Conservation (phyloP, 2,113 vertebrate species). For the Nibea albiflora region DNA sequence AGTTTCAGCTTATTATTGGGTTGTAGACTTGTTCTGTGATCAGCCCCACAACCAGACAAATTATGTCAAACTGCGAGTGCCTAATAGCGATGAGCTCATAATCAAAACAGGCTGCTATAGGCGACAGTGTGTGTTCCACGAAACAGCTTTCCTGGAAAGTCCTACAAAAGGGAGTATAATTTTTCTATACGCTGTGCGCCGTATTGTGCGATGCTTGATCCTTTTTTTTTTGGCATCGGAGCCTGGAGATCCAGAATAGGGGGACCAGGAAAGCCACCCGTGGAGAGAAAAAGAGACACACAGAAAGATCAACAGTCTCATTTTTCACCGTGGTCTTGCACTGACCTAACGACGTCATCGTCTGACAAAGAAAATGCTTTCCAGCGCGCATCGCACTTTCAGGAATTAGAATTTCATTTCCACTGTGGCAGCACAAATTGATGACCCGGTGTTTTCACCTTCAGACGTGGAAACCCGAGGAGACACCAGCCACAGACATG, state of each 20-base stretch:
- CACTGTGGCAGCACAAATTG: constrained; percentile 26
- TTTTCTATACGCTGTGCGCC: background rate
- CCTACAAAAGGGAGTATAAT: constrained; percentile 11
- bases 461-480: constrained; percentile 58
- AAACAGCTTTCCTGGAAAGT: constrained; percentile 29
- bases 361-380: constrained; percentile 27
- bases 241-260: background rate
- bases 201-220: background rate
- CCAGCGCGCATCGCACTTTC: constrained; percentile 1
- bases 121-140: constrained; percentile 18
- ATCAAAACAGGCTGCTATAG: constrained; percentile 36
- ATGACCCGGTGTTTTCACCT: constrained; percentile 42
- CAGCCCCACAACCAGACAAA: constrained; percentile 37
- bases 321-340: constrained; percentile 46
- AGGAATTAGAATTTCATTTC: constrained; percentile 61
- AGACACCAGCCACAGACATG: constrained; percentile 64
- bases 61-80: constrained; percentile 15
- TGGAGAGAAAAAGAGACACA: constrained; percentile 12
- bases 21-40: constrained; percentile 36
- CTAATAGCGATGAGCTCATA: constrained; percentile 44
- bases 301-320: constrained; percentile 24
- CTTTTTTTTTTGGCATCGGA: background rate
- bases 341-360: constrained; percentile 30
- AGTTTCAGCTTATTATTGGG: constrained; percentile 38
- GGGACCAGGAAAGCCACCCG: constrained; percentile 6